A percentile compares a stretch with the other conserved stretches of the same genome.
These are phyloP conservation scores for Ricordea florida DNA, from an alignment of 92 coral and sea anemone genomes.

Conservation along the genomic window DNA sequence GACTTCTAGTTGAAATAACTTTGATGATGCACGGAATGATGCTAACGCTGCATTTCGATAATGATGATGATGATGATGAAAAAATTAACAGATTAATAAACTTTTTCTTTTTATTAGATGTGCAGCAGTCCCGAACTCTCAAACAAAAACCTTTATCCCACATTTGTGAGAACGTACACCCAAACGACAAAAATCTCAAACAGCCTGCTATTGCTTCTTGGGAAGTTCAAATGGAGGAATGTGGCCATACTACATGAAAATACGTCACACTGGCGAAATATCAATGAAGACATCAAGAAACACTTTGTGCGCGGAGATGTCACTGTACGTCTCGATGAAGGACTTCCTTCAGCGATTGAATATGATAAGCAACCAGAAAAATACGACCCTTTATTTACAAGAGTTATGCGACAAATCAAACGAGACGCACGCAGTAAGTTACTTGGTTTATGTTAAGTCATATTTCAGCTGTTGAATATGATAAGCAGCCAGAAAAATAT, in stretches of 20 bases:
- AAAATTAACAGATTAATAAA: too few species aligned
- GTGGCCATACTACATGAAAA: constrained; percentile 68
- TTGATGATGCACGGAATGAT: too few species aligned
- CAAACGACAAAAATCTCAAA: constrained; percentile 61
- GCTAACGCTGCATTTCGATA: too few species aligned
- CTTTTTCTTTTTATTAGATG: constrained; percentile 51
- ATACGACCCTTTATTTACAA: too few species aligned
- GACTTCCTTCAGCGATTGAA: background rate
- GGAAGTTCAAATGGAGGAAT: constrained; percentile 61
- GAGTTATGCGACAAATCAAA: too few species aligned
- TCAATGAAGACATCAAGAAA: background rate
- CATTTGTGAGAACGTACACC: constrained; percentile 76
- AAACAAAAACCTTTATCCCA: constrained; percentile 72
- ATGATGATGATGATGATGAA: too few species aligned
- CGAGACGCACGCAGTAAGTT: too few species aligned
- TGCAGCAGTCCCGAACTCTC: constrained; percentile 70
- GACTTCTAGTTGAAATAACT: too few species aligned
- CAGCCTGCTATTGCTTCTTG: constrained; percentile 45
- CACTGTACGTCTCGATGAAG: background rate
- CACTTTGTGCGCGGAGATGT: background rate
- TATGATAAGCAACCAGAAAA: background rate
- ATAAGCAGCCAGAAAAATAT: too few species aligned
- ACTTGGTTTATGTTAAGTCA: too few species aligned
- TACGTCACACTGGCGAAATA: constrained; percentile 38
- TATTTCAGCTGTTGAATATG: too few species aligned